Evolutionary conservation across 2,797 vertebrate genomes (phyloP), one percentile per base, ranked within the genome.

Genomic region (Cossypha dichroa): DNA sequence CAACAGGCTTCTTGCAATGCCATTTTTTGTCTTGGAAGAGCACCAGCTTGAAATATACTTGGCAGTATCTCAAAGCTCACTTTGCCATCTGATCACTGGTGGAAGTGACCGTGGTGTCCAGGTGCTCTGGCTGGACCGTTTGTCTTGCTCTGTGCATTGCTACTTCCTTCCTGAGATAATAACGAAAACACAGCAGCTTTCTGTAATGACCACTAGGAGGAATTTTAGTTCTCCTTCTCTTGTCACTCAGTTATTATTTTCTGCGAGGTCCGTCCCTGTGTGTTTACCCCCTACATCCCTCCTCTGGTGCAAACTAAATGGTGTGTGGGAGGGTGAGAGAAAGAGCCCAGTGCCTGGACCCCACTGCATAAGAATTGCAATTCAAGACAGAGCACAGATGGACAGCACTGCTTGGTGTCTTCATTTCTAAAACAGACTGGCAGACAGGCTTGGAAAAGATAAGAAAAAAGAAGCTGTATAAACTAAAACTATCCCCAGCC

Each of bases 131-230:
- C 60, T 77, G 87, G 68, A 52, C 70, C 22, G 46, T 85, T 94
- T 85, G 72, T 72, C 82, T 83, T 64, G 34, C 29, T 85, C 72
- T 80, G 41, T 67, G 41, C 60, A 15, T 46, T 49, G 40, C 55
- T 93, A 36, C 87, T 95, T 95, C 91, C 94, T 95, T 96, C 93
- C 79, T 90, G 60, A 81, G 31, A 45, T 12, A 74, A 23, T 68
- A 94, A 90, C 0, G 1, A 84, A 91, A 81, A 64, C 45, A 3
- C 66, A 48, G 33, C 2, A 0, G 31, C 49, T 69, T 46, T 46
- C 79, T 78, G 41, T 5, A 25, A 81, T 60, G 52, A 49, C 60
- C 70, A 38, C 81, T 52, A 34, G 56, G 41, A 94, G 68, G 20
- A 69, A 68, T 88, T 91, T 67, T 88, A 80, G 64, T 93, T 94